Base-by-base conservation (phyloP, 2,888 invertebrate species). In the Parelbella ahira region DNA sequence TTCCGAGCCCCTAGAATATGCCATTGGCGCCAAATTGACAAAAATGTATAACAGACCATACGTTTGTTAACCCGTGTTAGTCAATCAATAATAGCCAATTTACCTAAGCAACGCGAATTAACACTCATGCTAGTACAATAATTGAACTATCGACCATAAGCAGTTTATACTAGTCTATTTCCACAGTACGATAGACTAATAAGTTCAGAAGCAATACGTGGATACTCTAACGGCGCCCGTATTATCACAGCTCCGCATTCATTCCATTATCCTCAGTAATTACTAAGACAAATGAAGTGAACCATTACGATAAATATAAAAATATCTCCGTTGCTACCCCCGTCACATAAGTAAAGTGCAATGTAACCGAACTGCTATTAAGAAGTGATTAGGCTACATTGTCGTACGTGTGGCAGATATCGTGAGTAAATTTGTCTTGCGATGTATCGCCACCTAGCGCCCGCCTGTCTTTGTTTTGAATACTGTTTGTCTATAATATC, bases 361-460 rank as follows among this genome's bases (percentile, higher is more conserved):
- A 30, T 38, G 38, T 30, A 38, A 38, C 29, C 29, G 29, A 38
- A 29, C 38, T 11, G 18, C 30, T 30, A 38, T 38, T 38, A 38
- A 13, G 5, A n/a, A 18, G 4, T 3, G 21, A 37, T 37, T 38
- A 38, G 8, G 8, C 18, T n/a, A n/a, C n/a, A n/a, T n/a, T n/a
- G n/a, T n/a, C n/a, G n/a, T n/a, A 8, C 9, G 8, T 4, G 34
- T 18, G n/a, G 3, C n/a, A 18, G 33, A 36, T 36, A 36, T 15
- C 18, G 10, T 2, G n/a, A 15, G 15, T 21, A 15, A 34, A 34
- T 24, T 24, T 24, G 15, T 1, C 3, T 2, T 34, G 15, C n/a
- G n/a, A 15, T 15, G 3, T 7, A 9, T 7, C 4, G n/a, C 11
- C 11, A 7, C n/a, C 1, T 23, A n/a, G n/a, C n/a, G n/a, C n/a